A percentile compares a stretch with the other conserved stretches of the same genome.
Conservation (phyloP, 2,888 invertebrate genomes). For the Pterobdella sp. region DNA sequence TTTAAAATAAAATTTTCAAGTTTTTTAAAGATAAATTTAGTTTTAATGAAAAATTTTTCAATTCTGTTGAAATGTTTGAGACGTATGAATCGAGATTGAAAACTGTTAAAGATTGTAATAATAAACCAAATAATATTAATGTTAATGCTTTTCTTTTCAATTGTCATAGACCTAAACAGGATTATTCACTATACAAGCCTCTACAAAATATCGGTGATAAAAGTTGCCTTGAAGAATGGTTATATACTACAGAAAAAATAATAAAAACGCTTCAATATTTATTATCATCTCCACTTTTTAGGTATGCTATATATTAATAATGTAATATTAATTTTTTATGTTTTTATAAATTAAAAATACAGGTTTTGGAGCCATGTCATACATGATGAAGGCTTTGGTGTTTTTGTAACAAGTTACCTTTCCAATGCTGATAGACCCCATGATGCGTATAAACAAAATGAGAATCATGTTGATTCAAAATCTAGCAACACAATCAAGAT, state of each 20-base stretch:
- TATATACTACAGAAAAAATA: slow-evolving; percentile 13
- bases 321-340: background rate
- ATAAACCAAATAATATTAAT: background rate
- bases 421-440: slow-evolving; percentile 62
- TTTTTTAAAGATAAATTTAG: background rate
- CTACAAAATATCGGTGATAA: background rate
- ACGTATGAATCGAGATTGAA: background rate
- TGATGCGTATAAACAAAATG: background rate
- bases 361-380: slow-evolving; percentile 58
- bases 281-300: background rate
- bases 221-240: slow-evolving; percentile 4
- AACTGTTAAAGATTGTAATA: background rate
- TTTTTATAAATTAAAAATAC: slow-evolving; percentile 24
- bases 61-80: background rate
- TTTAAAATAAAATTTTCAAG: background rate
- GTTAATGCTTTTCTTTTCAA: background rate
- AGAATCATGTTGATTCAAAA: background rate
- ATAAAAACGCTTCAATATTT: slow-evolving; percentile 10
- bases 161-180: background rate
- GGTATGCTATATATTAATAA: slow-evolving; percentile 11
- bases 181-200: background rate
- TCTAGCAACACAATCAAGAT: slow-evolving; percentile 39
- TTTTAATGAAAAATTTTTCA: background rate
- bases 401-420: slow-evolving; percentile 64
- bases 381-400: slow-evolving; percentile 61